These are phyloP conservation scores for Phrynocephalus versicolor DNA, from an alignment of 2,113 vertebrate genomes.

Conservation along the genomic window DNA sequence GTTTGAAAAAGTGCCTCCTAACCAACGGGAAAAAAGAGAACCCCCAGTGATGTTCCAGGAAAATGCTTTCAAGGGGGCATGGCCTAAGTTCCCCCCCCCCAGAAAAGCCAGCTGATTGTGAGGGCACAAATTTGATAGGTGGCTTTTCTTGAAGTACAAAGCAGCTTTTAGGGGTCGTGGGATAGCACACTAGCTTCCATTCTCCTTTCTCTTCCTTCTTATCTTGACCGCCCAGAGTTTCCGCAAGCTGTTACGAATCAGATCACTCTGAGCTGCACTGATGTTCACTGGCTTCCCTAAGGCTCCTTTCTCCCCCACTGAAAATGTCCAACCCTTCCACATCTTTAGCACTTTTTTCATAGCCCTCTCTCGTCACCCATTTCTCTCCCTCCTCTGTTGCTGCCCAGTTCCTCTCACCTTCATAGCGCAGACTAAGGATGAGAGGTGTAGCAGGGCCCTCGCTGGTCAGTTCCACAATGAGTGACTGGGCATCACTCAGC, in stretches of 20 bases:
- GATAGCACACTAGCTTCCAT: not conserved
- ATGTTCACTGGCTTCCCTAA: not conserved
- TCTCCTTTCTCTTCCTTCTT: not conserved
- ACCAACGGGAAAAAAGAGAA: too few relatives aligned
- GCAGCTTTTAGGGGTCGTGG: too few relatives aligned
- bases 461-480: conserved; percentile 87
- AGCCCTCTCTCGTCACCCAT: too few relatives aligned
- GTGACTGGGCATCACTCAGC: conserved; percentile 83
- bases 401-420: conserved; percentile 76
- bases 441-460: conserved; percentile 87
- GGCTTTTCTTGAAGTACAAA: too few relatives aligned
- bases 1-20: too few relatives aligned
- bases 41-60: too few relatives aligned
- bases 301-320: not conserved
- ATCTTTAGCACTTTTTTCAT: not conserved
- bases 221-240: not conserved
- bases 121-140: too few relatives aligned
- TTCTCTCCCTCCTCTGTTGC: too few relatives aligned
- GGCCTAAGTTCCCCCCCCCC: too few relatives aligned
- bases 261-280: not conserved
- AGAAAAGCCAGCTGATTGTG: too few relatives aligned
- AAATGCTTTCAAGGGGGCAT: too few relatives aligned
- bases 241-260: not conserved
- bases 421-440: conserved; percentile 87
- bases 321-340: not conserved